Percentiles rank a stretch among this genome's conserved stretches.
These are phyloP conservation scores for Arothron firmamentum DNA, from an alignment of 2,113 vertebrate genomes.

Conservation along the genomic window DNA sequence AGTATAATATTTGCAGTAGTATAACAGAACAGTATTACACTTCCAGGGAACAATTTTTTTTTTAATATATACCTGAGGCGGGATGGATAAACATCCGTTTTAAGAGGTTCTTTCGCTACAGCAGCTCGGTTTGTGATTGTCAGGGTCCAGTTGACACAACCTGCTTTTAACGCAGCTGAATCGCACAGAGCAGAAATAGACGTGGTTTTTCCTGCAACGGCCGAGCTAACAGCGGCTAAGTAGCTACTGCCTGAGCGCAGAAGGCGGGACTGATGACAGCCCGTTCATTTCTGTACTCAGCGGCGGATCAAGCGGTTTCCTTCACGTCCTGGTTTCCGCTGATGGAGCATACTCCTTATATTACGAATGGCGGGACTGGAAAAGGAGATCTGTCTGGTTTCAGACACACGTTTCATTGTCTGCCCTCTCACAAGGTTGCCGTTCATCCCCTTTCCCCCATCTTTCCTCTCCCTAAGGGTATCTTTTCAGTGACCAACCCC, in stretches of 20 bases:
- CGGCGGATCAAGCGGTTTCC: neutral
- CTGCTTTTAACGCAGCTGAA: neutral
- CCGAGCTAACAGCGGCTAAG: constrained; percentile 13
- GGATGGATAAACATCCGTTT: too few species aligned
- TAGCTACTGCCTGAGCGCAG: neutral
- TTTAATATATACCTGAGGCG: too few species aligned
- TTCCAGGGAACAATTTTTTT: too few species aligned
- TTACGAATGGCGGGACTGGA: neutral
- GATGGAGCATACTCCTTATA: neutral
- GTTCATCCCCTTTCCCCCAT: neutral
- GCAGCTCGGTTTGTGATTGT: too few species aligned
- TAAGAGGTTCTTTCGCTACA: too few species aligned
- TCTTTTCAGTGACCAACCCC: constrained; percentile 93
- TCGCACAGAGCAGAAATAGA: constrained; percentile 34
- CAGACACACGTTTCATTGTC: neutral
- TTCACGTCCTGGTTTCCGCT: neutral
- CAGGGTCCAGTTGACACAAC: too few species aligned
- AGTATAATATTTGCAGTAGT: too few species aligned
- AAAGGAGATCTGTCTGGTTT: neutral
- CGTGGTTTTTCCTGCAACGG: constrained; percentile 50
- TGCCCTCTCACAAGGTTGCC: neutral
- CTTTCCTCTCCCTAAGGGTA: constrained; percentile 74
- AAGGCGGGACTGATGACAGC: neutral
- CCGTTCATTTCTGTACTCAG: neutral
- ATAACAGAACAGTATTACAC: too few species aligned